Evolutionary conservation across 2,113 vertebrate genomes (phyloP).

Genomic region (Callipepla squamata): DNA sequence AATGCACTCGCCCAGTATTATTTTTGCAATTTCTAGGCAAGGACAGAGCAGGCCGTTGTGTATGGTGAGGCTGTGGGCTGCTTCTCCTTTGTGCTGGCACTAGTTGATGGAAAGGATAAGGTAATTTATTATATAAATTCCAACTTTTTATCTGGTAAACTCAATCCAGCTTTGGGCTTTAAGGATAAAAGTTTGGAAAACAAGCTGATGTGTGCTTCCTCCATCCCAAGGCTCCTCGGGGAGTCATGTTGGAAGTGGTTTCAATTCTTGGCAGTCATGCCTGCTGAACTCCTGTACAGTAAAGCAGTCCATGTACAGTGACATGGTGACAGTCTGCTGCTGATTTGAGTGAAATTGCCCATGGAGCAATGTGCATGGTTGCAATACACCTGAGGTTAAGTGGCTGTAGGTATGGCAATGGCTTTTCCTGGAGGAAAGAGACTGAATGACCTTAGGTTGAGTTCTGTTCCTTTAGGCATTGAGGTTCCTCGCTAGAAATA

Average conservation of each 20-base stretch:
- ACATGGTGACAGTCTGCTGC: background rate
- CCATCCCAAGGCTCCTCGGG: background rate
- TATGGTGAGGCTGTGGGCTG: background rate
- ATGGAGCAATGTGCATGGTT: background rate
- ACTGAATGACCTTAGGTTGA: background rate
- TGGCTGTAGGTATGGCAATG: background rate
- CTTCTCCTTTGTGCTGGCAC: background rate
- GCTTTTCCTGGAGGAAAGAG: background rate
- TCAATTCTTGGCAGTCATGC: background rate
- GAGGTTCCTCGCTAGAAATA: background rate
- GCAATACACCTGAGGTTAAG: background rate
- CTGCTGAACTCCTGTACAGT: background rate
- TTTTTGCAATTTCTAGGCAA: background rate
- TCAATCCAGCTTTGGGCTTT: background rate
- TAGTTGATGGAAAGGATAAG: background rate
- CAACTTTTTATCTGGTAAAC: background rate
- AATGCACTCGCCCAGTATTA: background rate
- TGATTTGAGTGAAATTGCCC: background rate
- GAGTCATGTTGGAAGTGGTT: background rate
- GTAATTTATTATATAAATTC: conserved; percentile 1
- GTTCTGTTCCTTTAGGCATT: conserved; percentile 39
- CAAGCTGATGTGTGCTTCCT: background rate
- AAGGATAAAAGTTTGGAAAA: conserved; percentile 33
- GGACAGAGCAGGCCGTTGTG: background rate
- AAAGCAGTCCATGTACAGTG: background rate